Evolutionary conservation across 2,797 vertebrate species (phyloP).

Genomic region (Sebastes steindachneri): DNA sequence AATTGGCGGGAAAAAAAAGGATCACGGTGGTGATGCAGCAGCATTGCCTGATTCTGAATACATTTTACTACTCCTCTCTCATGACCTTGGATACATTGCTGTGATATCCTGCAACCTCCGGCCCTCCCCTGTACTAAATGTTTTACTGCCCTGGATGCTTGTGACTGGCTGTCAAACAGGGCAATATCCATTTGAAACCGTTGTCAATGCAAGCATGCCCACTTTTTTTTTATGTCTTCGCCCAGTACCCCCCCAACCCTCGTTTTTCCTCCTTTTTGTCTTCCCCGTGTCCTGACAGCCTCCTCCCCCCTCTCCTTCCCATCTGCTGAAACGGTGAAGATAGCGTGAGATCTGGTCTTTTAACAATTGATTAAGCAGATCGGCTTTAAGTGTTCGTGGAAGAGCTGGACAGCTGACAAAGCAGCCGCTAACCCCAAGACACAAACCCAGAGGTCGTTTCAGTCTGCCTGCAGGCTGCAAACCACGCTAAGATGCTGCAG

Average conservation of each 20-base stretch:
- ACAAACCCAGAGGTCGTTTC: constrained; percentile 50
- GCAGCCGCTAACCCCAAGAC: constrained; percentile 44
- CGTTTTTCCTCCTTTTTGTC: not conserved
- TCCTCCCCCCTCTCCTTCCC: not conserved
- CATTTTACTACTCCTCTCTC: constrained; percentile 53
- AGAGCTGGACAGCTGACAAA: constrained; percentile 59
- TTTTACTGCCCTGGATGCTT: constrained; percentile 49
- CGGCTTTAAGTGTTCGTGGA: constrained; percentile 37
- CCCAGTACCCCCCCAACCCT: not conserved
- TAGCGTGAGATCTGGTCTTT: constrained; percentile 41
- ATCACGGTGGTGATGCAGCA: constrained; percentile 38
- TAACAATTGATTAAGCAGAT: constrained; percentile 65
- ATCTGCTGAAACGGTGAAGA: constrained; percentile 2
- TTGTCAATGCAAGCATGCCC: not conserved
- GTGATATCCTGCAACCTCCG: constrained; percentile 17
- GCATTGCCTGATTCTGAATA: constrained; percentile 21
- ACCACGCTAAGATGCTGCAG: not conserved
- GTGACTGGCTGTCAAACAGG: constrained; percentile 50
- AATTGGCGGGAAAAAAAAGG: constrained; percentile 19
- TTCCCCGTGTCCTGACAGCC: not conserved
- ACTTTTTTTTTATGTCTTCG: not conserved
- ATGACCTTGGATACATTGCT: constrained; percentile 73
- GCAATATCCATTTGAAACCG: not conserved
- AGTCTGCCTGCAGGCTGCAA: constrained; percentile 4
- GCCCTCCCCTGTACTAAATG: constrained; percentile 44